phyloP scores from a whole-genome alignment of 2,113 vertebrate species.

The Connochaetes taurinus region DNA sequence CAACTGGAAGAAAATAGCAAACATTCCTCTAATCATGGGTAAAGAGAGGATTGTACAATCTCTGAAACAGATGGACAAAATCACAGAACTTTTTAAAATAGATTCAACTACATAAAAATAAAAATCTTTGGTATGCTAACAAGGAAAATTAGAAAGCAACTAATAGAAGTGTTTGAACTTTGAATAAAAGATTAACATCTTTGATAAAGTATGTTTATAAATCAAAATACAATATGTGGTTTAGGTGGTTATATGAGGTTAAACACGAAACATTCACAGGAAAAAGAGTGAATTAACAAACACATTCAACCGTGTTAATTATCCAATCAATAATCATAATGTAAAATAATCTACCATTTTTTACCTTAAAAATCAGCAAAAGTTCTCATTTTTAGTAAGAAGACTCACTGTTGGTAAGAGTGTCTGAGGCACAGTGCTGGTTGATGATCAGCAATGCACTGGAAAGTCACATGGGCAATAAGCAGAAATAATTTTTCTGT shows the following conservation, averaged over 20 bases:
- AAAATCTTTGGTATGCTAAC: background rate
- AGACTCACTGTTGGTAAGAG: background rate
- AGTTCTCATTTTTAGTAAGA: background rate
- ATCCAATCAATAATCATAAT: background rate
- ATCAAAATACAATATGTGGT: background rate
- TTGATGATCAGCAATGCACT: fast-evolving
- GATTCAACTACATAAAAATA: background rate
- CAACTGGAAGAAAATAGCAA: constrained; percentile 21
- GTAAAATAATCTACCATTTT: background rate
- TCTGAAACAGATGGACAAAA: background rate
- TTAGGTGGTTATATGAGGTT: background rate
- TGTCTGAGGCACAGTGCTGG: fast-evolving
- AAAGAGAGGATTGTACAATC: background rate
- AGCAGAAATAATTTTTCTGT: background rate
- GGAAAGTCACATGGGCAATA: background rate
- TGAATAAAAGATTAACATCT: background rate
- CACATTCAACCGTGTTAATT: background rate
- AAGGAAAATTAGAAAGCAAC: background rate
- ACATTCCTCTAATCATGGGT: background rate
- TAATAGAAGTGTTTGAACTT: background rate
- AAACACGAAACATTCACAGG: background rate
- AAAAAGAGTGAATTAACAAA: background rate
- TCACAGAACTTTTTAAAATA: background rate
- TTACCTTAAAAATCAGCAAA: background rate
- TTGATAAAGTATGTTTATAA: background rate